Conservation (phyloP, 2,797 vertebrate genomes). For the Ceryle rudis region DNA sequence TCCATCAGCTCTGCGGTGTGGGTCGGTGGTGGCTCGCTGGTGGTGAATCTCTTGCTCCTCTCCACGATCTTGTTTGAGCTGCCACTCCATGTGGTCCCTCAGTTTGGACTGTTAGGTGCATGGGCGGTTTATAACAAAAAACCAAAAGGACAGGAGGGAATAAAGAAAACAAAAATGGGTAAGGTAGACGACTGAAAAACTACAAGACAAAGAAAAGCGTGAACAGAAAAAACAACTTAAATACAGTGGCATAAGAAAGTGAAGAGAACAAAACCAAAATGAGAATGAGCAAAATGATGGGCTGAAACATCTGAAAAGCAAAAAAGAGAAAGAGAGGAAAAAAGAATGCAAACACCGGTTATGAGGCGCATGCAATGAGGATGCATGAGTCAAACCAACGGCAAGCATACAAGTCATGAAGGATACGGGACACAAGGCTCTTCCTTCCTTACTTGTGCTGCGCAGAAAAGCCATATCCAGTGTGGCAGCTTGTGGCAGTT, state of each 20-base stretch:
- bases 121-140: conserved; percentile 80
- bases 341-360: conserved; percentile 93
- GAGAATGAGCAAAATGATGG: conserved; percentile 92
- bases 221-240: conserved; percentile 94
- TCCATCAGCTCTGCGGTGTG: conserved; percentile 90
- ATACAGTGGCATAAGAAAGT: conserved; percentile 89
- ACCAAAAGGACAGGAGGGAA: conserved; percentile 75
- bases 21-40: conserved; percentile 80
- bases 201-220: conserved; percentile 93
- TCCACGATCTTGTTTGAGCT: conserved; percentile 89
- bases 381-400: conserved; percentile 91
- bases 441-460: conserved; percentile 78
- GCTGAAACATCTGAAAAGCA: conserved; percentile 93
- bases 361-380: conserved; percentile 96
- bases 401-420: conserved; percentile 80
- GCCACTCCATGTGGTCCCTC: conserved; percentile 97
- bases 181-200: conserved; percentile 82
- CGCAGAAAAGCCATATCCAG: conserved; percentile 80
- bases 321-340: conserved; percentile 84
- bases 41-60: conserved; percentile 85
- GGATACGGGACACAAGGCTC: conserved; percentile 77
- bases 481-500: conserved; percentile 68
- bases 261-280: conserved; percentile 91
- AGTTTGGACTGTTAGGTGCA: conserved; percentile 93
- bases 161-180: conserved; percentile 80